Evolutionary conservation across 2,113 vertebrate genomes (phyloP).

Genomic region (Nesogale talazaci): DNA sequence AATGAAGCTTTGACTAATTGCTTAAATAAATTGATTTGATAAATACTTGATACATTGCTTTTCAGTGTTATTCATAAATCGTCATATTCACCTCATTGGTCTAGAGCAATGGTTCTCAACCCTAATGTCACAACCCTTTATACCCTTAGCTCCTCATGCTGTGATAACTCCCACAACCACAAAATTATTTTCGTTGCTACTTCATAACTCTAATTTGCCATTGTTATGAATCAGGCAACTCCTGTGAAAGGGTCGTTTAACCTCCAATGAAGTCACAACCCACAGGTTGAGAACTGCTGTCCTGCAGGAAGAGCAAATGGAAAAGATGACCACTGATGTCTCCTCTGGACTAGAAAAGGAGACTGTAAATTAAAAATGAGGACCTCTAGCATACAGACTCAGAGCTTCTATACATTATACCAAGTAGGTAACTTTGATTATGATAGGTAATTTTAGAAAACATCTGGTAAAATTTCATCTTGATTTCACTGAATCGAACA

Average conservation of each 20-base stretch:
- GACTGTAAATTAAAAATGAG: not conserved
- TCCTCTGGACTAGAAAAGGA: not conserved
- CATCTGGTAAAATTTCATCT: constrained; percentile 58
- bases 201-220: too few species aligned
- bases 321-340: not conserved
- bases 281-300: too few species aligned
- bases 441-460: constrained; percentile 65
- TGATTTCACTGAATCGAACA: constrained; percentile 67
- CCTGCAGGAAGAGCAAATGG: not conserved
- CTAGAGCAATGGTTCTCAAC: too few species aligned
- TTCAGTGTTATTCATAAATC: not conserved
- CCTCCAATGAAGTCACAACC: too few species aligned
- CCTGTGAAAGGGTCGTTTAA: too few species aligned
- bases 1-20: not conserved
- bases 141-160: too few species aligned
- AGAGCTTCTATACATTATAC: not conserved
- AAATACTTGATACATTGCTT: not conserved
- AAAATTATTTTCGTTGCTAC: too few species aligned
- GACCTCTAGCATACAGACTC: not conserved
- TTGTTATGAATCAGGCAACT: too few species aligned
- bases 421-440: constrained; percentile 57
- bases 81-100: not conserved
- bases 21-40: not conserved
- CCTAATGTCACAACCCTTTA: too few species aligned
- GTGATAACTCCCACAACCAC: too few species aligned